Percentiles rank a stretch among this genome's conserved stretches.
These are phyloP conservation scores for Lysiphlebus fabarum DNA, from an alignment of 1,140 invertebrate species.

Conservation along the genomic window DNA sequence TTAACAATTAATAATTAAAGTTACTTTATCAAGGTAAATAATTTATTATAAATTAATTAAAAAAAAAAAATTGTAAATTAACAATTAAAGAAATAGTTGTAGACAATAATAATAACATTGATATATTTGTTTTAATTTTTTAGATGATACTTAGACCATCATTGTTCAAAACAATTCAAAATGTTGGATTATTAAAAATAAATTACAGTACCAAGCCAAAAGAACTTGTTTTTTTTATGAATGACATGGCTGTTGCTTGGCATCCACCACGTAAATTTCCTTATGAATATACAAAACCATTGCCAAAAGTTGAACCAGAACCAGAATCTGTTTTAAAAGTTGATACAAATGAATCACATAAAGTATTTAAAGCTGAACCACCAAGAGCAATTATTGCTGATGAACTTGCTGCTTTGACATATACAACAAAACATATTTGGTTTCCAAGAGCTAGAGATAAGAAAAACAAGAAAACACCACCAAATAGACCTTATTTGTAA, in stretches of 20 bases:
- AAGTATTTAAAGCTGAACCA: slow-evolving; percentile 61
- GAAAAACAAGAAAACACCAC: slow-evolving; percentile 63
- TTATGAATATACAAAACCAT: slow-evolving; percentile 76
- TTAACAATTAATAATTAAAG: too few relatives aligned
- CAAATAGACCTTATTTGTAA: slow-evolving; percentile 74
- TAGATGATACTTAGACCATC: neutral
- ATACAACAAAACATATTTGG: slow-evolving; percentile 79
- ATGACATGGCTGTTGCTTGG: slow-evolving; percentile 81
- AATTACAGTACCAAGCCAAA: slow-evolving; percentile 37
- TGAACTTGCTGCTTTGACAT: slow-evolving; percentile 71
- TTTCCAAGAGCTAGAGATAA: slow-evolving; percentile 67
- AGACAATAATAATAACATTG: neutral
- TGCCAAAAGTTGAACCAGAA: slow-evolving; percentile 55
- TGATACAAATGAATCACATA: slow-evolving; percentile 60
- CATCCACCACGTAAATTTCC: slow-evolving; percentile 80
- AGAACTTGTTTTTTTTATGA: slow-evolving; percentile 63
- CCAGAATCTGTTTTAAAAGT: slow-evolving; percentile 62
- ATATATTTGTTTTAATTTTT: neutral
- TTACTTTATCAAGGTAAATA: too few relatives aligned
- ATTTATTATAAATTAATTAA: too few relatives aligned
- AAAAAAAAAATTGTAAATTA: too few relatives aligned
- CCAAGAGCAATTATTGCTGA: slow-evolving; percentile 60
- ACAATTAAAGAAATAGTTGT: too few relatives aligned
- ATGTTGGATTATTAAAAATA: neutral
- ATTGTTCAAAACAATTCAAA: neutral